Conservation (phyloP, 2,888 invertebrate species). For the Thysanoteuthis rhombus region DNA sequence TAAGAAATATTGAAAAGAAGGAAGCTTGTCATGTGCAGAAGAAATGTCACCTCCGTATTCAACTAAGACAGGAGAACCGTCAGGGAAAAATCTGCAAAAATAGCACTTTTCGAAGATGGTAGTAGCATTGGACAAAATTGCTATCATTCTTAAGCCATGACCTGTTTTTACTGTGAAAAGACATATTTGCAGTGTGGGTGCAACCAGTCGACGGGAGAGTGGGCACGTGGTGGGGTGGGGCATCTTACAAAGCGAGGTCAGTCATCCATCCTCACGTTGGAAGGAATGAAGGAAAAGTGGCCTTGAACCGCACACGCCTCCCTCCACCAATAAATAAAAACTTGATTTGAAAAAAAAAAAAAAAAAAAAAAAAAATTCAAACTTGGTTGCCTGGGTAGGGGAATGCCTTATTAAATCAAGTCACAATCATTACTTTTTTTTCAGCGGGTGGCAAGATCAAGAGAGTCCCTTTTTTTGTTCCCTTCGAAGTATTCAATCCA, state of each 20-base stretch:
- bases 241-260: constrained; percentile 12
- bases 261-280: neutral
- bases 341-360: no score
- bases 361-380: no score
- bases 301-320: neutral
- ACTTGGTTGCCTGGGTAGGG: no score
- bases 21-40: neutral
- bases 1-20: neutral
- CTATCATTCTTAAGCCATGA: neutral
- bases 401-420: no score
- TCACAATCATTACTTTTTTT: no score
- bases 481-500: no score
- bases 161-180: neutral
- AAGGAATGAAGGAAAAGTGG: neutral
- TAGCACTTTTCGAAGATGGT: neutral
- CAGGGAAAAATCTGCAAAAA: neutral
- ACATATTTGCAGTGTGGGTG: neutral
- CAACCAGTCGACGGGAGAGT: neutral
- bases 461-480: no score
- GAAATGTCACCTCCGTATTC: neutral
- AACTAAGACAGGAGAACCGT: neutral
- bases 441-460: no score
- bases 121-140: neutral
- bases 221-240: neutral
- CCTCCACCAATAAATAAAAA: neutral